Percentiles rank a stretch among this genome's conserved stretches.
Conservation (phyloP, 2,797 vertebrate species). For the Enteromius treurensis region DNA sequence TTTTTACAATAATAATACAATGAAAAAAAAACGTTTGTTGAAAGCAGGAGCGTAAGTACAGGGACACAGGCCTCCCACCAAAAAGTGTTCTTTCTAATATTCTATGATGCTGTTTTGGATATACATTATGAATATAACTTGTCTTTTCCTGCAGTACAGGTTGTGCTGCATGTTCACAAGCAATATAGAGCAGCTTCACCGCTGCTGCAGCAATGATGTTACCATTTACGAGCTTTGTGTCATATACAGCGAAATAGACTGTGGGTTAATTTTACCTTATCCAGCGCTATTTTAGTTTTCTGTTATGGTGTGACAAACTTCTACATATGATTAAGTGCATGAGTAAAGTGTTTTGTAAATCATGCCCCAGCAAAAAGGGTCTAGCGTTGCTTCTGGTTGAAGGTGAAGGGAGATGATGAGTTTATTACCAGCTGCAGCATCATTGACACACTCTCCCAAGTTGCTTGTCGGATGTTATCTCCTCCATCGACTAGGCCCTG, state of each 20-base stretch:
- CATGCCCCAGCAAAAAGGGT: neutral
- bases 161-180: neutral
- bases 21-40: no score
- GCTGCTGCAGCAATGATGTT: neutral
- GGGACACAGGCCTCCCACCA: neutral
- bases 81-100: neutral
- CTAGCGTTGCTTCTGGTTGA: neutral
- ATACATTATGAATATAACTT: neutral
- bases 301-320: neutral
- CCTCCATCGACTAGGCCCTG: constrained; percentile 94
- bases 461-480: constrained; percentile 85
- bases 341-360: neutral
- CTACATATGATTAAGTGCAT: neutral
- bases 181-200: constrained; percentile 6
- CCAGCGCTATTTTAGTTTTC: neutral
- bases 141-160: neutral
- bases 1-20: neutral
- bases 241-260: neutral
- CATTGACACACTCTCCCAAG: constrained; percentile 95
- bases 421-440: constrained; percentile 91
- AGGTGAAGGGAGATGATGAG: neutral
- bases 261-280: neutral
- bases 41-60: neutral
- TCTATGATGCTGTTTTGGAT: neutral
- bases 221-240: neutral